A percentile compares a stretch with the other conserved stretches of the same genome.
phyloP scores from a whole-genome alignment of 2,888 invertebrate genomes.

The Cantharis rufa region DNA sequence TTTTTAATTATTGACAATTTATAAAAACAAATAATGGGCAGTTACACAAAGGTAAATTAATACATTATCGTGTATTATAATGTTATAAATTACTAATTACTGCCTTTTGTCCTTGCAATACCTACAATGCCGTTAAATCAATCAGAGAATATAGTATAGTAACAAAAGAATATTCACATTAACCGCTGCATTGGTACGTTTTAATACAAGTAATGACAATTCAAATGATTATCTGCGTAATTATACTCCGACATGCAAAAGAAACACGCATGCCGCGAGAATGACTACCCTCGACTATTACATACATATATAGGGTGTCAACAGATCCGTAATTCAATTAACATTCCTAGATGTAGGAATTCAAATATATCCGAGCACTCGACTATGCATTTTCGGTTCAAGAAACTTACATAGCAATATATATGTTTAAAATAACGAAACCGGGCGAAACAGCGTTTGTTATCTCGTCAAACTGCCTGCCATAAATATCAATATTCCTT shows the following conservation, averaged over 20 bases:
- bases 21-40: slow-evolving; percentile 27
- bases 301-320: slow-evolving; percentile 13
- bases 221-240: slow-evolving; percentile 49
- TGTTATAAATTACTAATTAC: slow-evolving; percentile 37
- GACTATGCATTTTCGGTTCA: not conserved
- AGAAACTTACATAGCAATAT: not conserved
- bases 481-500: not conserved
- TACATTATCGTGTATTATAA: slow-evolving; percentile 19
- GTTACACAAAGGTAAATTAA: slow-evolving; percentile 26
- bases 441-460: not conserved
- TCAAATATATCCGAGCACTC: not conserved
- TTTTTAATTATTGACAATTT: slow-evolving; percentile 23
- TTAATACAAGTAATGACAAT: slow-evolving; percentile 52
- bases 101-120: slow-evolving; percentile 32
- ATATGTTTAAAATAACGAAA: not conserved
- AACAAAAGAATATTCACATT: slow-evolving; percentile 40
- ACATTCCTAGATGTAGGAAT: not conserved
- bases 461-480: not conserved
- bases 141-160: slow-evolving; percentile 31
- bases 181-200: slow-evolving; percentile 41
- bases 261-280: slow-evolving; percentile 38
- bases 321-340: slow-evolving; percentile 26
- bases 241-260: slow-evolving; percentile 46
- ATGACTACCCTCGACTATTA: slow-evolving; percentile 28
- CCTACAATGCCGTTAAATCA: slow-evolving; percentile 36